These are phyloP conservation scores for Diloba caeruleocephala DNA, from an alignment of 2,888 invertebrate genomes.

Conservation along the genomic window DNA sequence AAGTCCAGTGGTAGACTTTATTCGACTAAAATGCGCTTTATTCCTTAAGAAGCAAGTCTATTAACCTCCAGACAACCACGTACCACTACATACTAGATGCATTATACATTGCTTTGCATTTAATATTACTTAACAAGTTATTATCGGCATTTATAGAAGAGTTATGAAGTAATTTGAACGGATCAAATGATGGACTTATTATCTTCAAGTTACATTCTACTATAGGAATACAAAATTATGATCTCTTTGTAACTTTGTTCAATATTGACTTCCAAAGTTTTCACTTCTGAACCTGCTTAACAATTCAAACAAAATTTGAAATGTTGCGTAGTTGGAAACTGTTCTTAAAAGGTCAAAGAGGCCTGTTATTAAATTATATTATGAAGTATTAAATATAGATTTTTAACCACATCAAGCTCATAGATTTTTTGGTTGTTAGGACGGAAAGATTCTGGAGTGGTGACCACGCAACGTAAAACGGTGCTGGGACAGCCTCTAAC, in stretches of 20 bases:
- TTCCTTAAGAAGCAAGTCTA: no score
- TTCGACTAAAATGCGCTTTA: no score
- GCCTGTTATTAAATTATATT: slow-evolving; percentile 14
- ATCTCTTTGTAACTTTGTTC: slow-evolving; percentile 42
- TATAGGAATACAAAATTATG: slow-evolving; percentile 39
- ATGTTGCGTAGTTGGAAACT: slow-evolving; percentile 26
- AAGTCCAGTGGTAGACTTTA: no score
- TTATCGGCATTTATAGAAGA: slow-evolving; percentile 29
- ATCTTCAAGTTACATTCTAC: slow-evolving; percentile 37
- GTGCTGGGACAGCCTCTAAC: no score
- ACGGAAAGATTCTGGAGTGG: no score
- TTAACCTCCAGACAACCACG: no score
- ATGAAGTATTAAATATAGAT: no score
- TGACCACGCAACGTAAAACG: no score
- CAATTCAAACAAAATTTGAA: slow-evolving; percentile 50
- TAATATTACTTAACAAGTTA: slow-evolving; percentile 28
- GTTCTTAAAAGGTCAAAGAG: slow-evolving; percentile 21
- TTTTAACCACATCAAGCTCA: no score
- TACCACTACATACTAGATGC: no score
- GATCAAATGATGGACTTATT: slow-evolving; percentile 51
- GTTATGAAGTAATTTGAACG: slow-evolving; percentile 42
- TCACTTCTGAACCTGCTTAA: slow-evolving; percentile 32
- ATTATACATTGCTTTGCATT: slow-evolving; percentile 11
- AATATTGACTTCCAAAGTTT: slow-evolving; percentile 48
- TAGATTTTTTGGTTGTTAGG: no score